A percentile compares a stretch with the other conserved stretches of the same genome.
Evolutionary conservation across 2,888 invertebrate species (phyloP).

Genomic region (Xylota segnis): DNA sequence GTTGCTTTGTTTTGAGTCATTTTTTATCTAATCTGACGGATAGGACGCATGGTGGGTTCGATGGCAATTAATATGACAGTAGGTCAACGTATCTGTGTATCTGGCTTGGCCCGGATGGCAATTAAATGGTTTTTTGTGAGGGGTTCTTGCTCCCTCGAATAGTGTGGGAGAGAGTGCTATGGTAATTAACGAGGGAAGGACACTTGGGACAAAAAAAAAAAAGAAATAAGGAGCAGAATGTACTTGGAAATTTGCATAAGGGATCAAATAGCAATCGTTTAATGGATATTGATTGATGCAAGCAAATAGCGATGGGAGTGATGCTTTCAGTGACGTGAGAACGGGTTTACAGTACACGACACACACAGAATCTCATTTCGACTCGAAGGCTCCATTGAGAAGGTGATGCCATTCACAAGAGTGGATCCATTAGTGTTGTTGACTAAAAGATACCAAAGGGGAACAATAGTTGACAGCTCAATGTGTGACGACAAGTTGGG

Average conservation of each 20-base stretch:
- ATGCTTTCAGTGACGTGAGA: neutral
- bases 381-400: too few relatives aligned
- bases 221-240: neutral
- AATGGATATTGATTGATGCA: constrained; percentile 65
- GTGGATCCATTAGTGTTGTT: neutral
- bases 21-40: constrained; percentile 61
- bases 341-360: neutral
- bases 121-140: constrained; percentile 36
- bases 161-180: constrained; percentile 20
- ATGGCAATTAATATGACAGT: constrained; percentile 64
- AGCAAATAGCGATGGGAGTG: neutral
- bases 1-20: neutral
- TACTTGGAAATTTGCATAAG: constrained; percentile 54
- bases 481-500: too few relatives aligned
- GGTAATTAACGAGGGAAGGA: constrained; percentile 46
- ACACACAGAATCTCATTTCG: too few relatives aligned
- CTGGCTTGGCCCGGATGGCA: constrained; percentile 24
- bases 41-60: constrained; percentile 45
- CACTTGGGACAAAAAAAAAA: constrained; percentile 9
- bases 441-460: too few relatives aligned
- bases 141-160: neutral
- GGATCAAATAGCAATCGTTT: constrained; percentile 49
- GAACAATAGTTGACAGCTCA: too few relatives aligned
- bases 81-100: constrained; percentile 54
- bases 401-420: neutral